phyloP scores from a whole-genome alignment of 2,797 vertebrate genomes.

The Esox lucius region DNA sequence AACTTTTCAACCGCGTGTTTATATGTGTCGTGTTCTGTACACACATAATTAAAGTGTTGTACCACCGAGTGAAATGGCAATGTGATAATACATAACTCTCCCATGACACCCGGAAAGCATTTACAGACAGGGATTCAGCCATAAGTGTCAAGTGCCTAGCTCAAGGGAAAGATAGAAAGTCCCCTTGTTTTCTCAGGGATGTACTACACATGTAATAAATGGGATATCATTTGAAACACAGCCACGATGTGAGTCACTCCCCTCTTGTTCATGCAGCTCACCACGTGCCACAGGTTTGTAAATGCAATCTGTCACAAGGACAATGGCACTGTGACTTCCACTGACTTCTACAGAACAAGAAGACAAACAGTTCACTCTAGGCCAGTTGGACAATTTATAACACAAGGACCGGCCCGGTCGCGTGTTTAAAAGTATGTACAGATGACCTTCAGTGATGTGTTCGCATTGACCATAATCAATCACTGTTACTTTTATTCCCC shows the following conservation, averaged over 20 bases:
- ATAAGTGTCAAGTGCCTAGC: too few relatives aligned
- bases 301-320: constrained; percentile 20
- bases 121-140: too few relatives aligned
- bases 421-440: not conserved
- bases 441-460: not conserved
- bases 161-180: too few relatives aligned
- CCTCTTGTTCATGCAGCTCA: constrained; percentile 12
- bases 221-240: not conserved
- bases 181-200: too few relatives aligned
- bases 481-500: constrained; percentile 27
- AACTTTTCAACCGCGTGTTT: not conserved
- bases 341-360: constrained; percentile 37
- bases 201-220: not conserved
- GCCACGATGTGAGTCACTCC: too few relatives aligned
- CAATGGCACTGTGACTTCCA: constrained; percentile 32
- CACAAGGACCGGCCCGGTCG: not conserved
- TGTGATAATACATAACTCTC: too few relatives aligned
- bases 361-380: constrained; percentile 22
- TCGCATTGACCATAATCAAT: constrained; percentile 18
- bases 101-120: too few relatives aligned
- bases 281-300: constrained; percentile 8
- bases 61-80: too few relatives aligned
- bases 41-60: too few relatives aligned
- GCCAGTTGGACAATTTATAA: too few relatives aligned
- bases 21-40: too few relatives aligned